These are phyloP conservation scores for Agelastica alni DNA, from an alignment of 2,888 invertebrate species.

Conservation along the genomic window DNA sequence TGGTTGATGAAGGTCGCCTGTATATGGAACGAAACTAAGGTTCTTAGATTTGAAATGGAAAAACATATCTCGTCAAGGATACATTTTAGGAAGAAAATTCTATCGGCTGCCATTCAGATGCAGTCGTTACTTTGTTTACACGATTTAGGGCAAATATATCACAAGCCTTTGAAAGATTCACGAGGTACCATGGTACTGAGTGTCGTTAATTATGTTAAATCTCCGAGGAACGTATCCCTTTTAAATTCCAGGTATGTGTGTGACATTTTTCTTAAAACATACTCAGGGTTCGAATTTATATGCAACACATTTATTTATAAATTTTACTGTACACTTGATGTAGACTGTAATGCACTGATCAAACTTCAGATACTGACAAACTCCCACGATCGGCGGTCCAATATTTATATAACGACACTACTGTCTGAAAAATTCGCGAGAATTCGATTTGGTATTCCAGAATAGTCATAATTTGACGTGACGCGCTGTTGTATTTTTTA, in stretches of 20 bases:
- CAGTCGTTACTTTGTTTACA: conserved; percentile 69
- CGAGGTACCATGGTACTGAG: conserved; percentile 91
- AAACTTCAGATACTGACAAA: too few species aligned
- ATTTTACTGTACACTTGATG: too few species aligned
- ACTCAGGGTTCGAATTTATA: too few species aligned
- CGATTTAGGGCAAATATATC: conserved; percentile 93
- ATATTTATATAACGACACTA: too few species aligned
- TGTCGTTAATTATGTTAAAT: conserved; percentile 79
- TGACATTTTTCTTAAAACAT: too few species aligned
- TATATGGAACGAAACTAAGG: conserved; percentile 95
- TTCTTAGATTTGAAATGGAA: conserved; percentile 91
- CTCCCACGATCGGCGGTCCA: too few species aligned
- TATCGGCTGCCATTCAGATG: conserved; percentile 93
- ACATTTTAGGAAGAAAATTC: conserved; percentile 88
- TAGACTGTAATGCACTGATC: too few species aligned
- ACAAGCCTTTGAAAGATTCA: conserved; percentile 85
- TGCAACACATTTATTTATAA: too few species aligned
- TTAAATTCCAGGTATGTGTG: conserved; percentile 74
- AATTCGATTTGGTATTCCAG: too few species aligned
- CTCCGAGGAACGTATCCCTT: conserved; percentile 84
- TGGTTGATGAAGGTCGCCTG: conserved; percentile 95
- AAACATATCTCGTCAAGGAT: conserved; percentile 88
- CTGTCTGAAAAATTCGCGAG: too few species aligned
- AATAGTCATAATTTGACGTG: too few species aligned
- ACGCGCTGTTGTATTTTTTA: too few species aligned